These are phyloP conservation scores for Melanophora roralis DNA, from an alignment of 2,888 invertebrate genomes.

Conservation along the genomic window DNA sequence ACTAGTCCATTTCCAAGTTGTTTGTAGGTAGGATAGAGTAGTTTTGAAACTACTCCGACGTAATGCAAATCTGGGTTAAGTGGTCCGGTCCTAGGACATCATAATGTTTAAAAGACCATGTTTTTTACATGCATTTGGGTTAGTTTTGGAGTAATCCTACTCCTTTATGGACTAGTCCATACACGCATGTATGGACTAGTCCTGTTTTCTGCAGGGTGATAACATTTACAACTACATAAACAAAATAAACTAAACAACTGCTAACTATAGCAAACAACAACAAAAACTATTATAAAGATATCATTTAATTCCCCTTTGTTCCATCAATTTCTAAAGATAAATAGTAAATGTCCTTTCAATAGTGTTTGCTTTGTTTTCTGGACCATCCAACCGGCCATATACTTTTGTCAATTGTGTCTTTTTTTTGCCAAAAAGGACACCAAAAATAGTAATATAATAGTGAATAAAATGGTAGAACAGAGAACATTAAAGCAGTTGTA, in stretches of 20 bases:
- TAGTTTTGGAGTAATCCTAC: too few species aligned
- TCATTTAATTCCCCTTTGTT: constrained; percentile 45
- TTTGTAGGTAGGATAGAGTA: too few species aligned
- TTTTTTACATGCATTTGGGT: too few species aligned
- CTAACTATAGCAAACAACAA: constrained; percentile 15
- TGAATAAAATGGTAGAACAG: neutral
- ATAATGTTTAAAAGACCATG: too few species aligned
- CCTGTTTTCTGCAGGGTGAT: neutral
- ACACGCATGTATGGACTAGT: too few species aligned
- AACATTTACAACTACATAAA: neutral
- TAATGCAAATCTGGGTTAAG: too few species aligned
- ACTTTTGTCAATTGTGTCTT: constrained; percentile 25
- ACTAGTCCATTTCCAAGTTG: too few species aligned
- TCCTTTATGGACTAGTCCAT: too few species aligned
- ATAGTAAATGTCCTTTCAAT: constrained; percentile 30
- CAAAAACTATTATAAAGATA: constrained; percentile 12
- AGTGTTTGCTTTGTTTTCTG: neutral
- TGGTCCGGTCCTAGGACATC: too few species aligned
- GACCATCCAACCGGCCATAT: neutral
- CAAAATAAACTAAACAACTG: constrained; percentile 14
- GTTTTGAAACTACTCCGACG: too few species aligned
- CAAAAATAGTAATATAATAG: neutral
- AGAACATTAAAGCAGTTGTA: constrained; percentile 1
- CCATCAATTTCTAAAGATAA: constrained; percentile 20
- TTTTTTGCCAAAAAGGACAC: constrained; percentile 11